phyloP scores from a whole-genome alignment of 2,888 invertebrate species.

The Mesorhabditis belari region DNA sequence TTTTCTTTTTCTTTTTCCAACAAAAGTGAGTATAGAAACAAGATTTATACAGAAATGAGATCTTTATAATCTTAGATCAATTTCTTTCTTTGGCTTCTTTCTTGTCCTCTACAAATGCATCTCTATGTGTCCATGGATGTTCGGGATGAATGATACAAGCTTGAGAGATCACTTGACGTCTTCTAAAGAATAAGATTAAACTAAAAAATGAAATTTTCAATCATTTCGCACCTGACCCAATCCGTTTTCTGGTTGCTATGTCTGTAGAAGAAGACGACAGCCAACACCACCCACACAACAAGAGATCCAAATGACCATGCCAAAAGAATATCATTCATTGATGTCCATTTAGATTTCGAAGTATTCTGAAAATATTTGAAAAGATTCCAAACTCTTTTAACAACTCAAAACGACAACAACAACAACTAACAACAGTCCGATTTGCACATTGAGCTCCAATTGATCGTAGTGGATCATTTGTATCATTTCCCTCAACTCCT shows the following conservation, averaged over 20 bases:
- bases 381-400: too few relatives aligned
- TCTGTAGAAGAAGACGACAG: constrained; percentile 18
- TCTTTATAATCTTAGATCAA: constrained; percentile 12
- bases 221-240: constrained; percentile 17
- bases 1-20: too few relatives aligned
- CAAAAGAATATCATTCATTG: constrained; percentile 25
- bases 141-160: constrained; percentile 17
- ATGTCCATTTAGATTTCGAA: constrained; percentile 21
- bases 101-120: constrained; percentile 29
- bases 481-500: not conserved
- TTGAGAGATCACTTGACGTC: not conserved
- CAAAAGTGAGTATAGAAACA: too few relatives aligned
- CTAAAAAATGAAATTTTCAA: too few relatives aligned
- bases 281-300: constrained; percentile 24
- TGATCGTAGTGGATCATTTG: too few relatives aligned
- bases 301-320: constrained; percentile 31
- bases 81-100: constrained; percentile 14
- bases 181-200: too few relatives aligned
- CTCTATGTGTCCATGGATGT: constrained; percentile 31
- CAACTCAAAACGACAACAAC: too few relatives aligned
- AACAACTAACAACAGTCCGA: too few relatives aligned
- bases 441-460: not conserved
- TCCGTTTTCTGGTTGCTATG: constrained; percentile 15
- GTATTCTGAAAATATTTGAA: not conserved
- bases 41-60: constrained; percentile 6